Conservation (phyloP, 2,888 invertebrate genomes). For the Notocelia uddmanniana region DNA sequence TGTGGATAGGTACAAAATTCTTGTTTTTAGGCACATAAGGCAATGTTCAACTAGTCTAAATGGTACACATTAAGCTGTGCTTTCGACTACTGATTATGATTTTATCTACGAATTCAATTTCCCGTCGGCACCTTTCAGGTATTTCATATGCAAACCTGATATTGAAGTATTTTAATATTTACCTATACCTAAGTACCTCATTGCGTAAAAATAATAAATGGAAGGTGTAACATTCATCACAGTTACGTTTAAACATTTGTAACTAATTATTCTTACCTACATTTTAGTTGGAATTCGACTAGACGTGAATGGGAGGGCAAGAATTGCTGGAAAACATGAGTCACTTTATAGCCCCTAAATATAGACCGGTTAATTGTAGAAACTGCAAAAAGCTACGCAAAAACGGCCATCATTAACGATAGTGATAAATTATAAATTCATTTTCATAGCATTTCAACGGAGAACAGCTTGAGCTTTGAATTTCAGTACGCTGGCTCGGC, state of each 20-base stretch:
- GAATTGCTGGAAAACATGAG: not conserved
- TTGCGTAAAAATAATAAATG: too few relatives aligned
- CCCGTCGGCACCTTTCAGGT: not conserved
- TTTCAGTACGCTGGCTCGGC: slow-evolving; percentile 34
- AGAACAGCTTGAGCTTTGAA: slow-evolving; percentile 37
- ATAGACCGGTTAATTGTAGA: not conserved
- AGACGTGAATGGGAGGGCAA: not conserved
- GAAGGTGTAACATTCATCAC: too few relatives aligned
- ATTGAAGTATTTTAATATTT: too few relatives aligned
- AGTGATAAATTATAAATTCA: slow-evolving; percentile 35
- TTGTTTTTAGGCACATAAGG: too few relatives aligned
- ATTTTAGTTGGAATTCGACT: not conserved
- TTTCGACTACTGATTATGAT: too few relatives aligned
- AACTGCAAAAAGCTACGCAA: slow-evolving; percentile 23
- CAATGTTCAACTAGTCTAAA: not conserved
- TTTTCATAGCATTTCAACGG: slow-evolving; percentile 36
- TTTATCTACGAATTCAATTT: too few relatives aligned
- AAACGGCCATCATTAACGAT: slow-evolving; percentile 21
- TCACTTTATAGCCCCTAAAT: slow-evolving; percentile 15
- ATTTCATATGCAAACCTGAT: not conserved
- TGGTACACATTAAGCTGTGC: too few relatives aligned
- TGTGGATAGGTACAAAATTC: too few relatives aligned
- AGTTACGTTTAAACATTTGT: not conserved
- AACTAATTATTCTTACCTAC: not conserved
- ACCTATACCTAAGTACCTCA: too few relatives aligned